phyloP scores from a whole-genome alignment of 2,797 vertebrate genomes.

The Moxostoma hubbsi region DNA sequence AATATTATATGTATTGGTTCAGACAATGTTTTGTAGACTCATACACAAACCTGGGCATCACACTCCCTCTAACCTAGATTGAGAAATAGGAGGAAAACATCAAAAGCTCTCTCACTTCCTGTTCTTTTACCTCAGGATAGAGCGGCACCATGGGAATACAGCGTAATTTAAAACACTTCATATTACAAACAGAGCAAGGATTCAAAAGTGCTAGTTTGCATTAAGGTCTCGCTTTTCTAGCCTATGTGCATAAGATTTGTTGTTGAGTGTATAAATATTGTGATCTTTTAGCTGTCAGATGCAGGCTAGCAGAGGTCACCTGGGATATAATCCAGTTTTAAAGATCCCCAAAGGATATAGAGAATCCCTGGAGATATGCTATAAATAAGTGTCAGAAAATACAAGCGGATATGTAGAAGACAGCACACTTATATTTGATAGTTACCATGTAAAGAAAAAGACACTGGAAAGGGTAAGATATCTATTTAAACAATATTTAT shows the following conservation, averaged over 20 bases:
- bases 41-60: constrained; percentile 20
- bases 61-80: constrained; percentile 42
- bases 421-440: constrained; percentile 23
- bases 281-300: constrained; percentile 54
- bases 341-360: constrained; percentile 58
- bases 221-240: constrained; percentile 50
- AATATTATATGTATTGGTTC: constrained; percentile 7
- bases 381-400: constrained; percentile 49
- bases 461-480: background rate
- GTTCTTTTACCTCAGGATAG: constrained; percentile 1
- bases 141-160: constrained; percentile 29
- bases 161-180: constrained; percentile 29
- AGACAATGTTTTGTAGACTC: constrained; percentile 5
- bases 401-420: constrained; percentile 15
- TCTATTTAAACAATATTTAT: constrained; percentile 1
- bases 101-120: constrained; percentile 38
- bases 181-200: constrained; percentile 60
- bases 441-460: constrained; percentile 15
- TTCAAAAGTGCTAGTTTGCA: constrained; percentile 59
- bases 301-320: constrained; percentile 50
- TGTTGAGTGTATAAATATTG: constrained; percentile 52
- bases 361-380: constrained; percentile 42
- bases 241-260: constrained; percentile 43
- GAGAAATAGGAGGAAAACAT: constrained; percentile 36
- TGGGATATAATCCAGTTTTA: constrained; percentile 60